phyloP scores from a whole-genome alignment of 1,140 invertebrate species.

The Aphelenchoides besseyi region DNA sequence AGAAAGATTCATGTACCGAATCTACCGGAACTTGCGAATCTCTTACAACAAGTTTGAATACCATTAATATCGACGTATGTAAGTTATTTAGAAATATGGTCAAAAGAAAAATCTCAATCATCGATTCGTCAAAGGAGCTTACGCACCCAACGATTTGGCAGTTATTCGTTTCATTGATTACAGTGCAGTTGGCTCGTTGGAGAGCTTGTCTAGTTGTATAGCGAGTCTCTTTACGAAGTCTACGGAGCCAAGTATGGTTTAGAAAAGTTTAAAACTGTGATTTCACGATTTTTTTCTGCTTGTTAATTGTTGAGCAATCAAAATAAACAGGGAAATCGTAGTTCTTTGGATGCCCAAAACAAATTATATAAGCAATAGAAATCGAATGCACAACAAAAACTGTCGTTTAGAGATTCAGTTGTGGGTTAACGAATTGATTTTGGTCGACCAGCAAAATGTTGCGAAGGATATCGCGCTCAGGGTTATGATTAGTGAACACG shows the following conservation, averaged over 20 bases:
- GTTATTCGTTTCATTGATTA: conserved; percentile 57
- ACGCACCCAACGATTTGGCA: conserved; percentile 53
- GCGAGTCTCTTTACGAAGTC: conserved; percentile 45
- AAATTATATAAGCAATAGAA: too few relatives aligned
- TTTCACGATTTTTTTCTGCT: neutral
- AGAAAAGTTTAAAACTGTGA: neutral
- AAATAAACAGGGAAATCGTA: too few relatives aligned
- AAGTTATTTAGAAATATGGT: conserved; percentile 53
- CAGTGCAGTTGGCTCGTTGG: conserved; percentile 41
- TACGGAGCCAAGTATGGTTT: conserved; percentile 32
- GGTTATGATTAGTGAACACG: too few relatives aligned
- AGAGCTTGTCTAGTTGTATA: conserved; percentile 42
- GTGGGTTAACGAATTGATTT: too few relatives aligned
- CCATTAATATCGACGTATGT: neutral
- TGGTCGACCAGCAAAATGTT: too few relatives aligned
- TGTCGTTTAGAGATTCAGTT: too few relatives aligned
- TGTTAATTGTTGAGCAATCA: neutral
- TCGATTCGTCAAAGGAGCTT: conserved; percentile 48
- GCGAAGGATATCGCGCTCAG: too few relatives aligned
- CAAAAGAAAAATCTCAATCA: conserved; percentile 48
- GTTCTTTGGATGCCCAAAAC: too few relatives aligned
- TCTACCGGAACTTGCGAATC: conserved; percentile 51
- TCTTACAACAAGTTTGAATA: conserved; percentile 40
- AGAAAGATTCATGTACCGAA: conserved; percentile 62
- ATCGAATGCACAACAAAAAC: too few relatives aligned